A percentile compares a stretch with the other conserved stretches of the same genome.
These are phyloP conservation scores for Lasioglossum oenotherae DNA, from an alignment of 2,888 invertebrate genomes.

Conservation along the genomic window DNA sequence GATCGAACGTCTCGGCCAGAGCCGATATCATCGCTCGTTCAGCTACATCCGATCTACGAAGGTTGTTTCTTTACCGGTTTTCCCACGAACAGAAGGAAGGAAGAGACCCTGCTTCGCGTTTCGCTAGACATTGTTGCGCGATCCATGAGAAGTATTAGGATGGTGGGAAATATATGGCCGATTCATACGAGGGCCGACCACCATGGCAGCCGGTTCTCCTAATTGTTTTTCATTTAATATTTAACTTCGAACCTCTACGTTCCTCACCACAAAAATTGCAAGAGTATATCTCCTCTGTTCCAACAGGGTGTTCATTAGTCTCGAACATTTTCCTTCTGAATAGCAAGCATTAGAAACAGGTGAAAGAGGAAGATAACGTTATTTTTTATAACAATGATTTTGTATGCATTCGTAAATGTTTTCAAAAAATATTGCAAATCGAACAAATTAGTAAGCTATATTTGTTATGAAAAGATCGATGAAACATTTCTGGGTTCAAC, in stretches of 20 bases:
- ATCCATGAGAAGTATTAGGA: slow-evolving; percentile 32
- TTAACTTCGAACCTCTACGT: not conserved
- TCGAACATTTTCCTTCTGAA: too few relatives aligned
- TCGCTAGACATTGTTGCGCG: slow-evolving; percentile 58
- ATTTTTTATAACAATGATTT: too few relatives aligned
- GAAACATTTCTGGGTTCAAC: too few relatives aligned
- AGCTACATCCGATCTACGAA: slow-evolving; percentile 60
- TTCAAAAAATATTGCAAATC: too few relatives aligned
- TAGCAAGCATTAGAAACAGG: too few relatives aligned
- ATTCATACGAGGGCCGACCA: not conserved
- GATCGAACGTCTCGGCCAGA: slow-evolving; percentile 51
- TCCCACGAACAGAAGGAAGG: slow-evolving; percentile 62
- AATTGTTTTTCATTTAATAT: not conserved
- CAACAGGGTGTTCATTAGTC: too few relatives aligned
- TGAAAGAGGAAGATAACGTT: too few relatives aligned
- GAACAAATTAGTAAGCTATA: too few relatives aligned
- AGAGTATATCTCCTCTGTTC: too few relatives aligned
- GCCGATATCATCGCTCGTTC: slow-evolving; percentile 65
- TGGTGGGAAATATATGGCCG: not conserved
- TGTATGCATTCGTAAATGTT: too few relatives aligned
- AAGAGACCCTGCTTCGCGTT: slow-evolving; percentile 47
- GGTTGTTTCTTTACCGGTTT: slow-evolving; percentile 59
- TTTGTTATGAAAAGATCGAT: too few relatives aligned
- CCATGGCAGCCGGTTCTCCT: not conserved
- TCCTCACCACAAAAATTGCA: not conserved